Evolutionary conservation across 2,113 vertebrate genomes (phyloP), one percentile per base, ranked within the genome.

Genomic region (Elephas maximus): DNA sequence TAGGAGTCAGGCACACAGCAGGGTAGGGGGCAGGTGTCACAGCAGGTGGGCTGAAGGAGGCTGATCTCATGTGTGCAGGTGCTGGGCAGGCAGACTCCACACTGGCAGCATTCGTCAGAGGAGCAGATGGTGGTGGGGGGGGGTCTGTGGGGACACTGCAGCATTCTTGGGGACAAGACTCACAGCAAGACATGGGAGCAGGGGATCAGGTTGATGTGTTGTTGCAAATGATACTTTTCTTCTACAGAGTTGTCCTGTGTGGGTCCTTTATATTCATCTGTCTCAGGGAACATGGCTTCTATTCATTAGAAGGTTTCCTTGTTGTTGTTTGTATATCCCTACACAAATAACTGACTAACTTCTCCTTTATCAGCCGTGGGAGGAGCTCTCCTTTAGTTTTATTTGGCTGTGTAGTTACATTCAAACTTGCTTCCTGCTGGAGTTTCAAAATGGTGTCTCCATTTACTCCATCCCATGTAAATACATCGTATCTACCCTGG

Each of bases 231-330:
- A 77, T 81, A 57, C 37, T 26, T 37, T 80, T 65, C 80, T 83
- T 84, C 33, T 62, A 26, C 5, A 0, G 20, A 57, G 51, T 33
- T 84, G 65, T 24, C 57, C 21, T 74, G 4, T 23, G 57, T 44
- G 26, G 28, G 18, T 94, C 94, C 97, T 97, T 97, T 96, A 90
- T 96, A 97, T 33, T 18, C 20, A 53, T 65, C 69, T 67, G 21
- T 81, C 90, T 82, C 23, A 73, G 76, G 69, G 85, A 92, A 45
- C 57, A 1, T n/a, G 88, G 93, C 95, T 86, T 83, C 79, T 0
- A 1, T n/a, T 44, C 51, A 8, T 79, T 81, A 51, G 88, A 51
- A 76, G 51, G 71, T 41, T 97, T 97, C 94, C 95, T 87, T 94
- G 41, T 96, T 97, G 6, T 77, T 96, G 96, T 92, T 96, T 93